Conservation (phyloP, 1,140 invertebrate species). For the Chionoecetes opilio region DNA sequence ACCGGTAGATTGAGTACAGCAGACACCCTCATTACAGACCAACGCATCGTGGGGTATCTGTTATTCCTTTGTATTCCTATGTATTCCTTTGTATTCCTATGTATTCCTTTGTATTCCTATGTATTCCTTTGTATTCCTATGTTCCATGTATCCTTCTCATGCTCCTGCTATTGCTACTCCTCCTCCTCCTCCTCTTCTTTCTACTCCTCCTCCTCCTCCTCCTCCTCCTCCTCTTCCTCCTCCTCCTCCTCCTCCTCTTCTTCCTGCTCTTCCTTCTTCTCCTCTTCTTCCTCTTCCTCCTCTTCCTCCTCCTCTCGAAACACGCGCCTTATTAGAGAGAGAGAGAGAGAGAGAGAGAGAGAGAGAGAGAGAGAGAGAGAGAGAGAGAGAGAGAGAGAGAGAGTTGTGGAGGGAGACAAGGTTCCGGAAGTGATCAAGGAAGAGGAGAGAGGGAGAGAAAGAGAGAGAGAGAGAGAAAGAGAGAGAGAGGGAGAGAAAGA, state of each 20-base stretch:
- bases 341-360: constrained; percentile 41
- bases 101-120: no score
- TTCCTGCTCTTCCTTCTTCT: background rate
- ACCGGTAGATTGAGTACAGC: no score
- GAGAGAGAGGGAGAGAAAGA: background rate
- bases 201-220: no score
- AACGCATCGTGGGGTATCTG: no score
- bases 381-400: background rate
- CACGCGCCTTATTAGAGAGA: background rate
- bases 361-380: constrained; percentile 41
- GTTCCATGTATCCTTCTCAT: no score
- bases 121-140: no score
- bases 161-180: background rate
- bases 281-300: background rate
- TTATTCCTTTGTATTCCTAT: no score
- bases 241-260: background rate
- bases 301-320: background rate
- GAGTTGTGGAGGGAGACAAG: background rate
- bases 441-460: constrained; percentile 46
- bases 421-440: background rate
- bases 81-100: no score
- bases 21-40: no score
- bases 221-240: background rate
- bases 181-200: background rate
- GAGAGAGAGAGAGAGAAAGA: background rate